Evolutionary conservation across 2,888 invertebrate genomes (phyloP).

Genomic region (Chymomyza procnemis): DNA sequence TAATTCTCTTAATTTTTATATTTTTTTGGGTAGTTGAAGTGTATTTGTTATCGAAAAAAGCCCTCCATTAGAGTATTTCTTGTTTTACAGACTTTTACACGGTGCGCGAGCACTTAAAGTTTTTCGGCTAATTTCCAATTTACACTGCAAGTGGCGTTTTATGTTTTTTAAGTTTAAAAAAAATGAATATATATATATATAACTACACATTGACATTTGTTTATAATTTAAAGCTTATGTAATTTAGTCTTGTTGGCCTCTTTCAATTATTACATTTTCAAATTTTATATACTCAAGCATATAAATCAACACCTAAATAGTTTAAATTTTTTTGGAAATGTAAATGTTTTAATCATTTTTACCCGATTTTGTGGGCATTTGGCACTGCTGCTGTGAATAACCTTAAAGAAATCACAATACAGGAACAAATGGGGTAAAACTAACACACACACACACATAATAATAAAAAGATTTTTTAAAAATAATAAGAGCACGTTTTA

Average conservation of each 20-base stretch:
- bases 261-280: not conserved
- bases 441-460: not conserved
- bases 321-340: not conserved
- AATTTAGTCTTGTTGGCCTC: not conserved
- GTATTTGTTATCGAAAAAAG: slow-evolving; percentile 37
- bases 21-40: slow-evolving; percentile 1
- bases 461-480: no score
- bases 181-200: slow-evolving; percentile 17
- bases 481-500: slow-evolving; percentile 32
- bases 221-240: slow-evolving; percentile 23
- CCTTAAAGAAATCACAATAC: not conserved
- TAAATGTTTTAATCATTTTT: not conserved
- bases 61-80: slow-evolving; percentile 72
- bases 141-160: slow-evolving; percentile 16
- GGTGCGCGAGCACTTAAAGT: slow-evolving; percentile 27
- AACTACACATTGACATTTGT: slow-evolving; percentile 11
- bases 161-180: slow-evolving; percentile 13
- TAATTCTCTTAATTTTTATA: slow-evolving; percentile 20
- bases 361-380: not conserved
- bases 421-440: not conserved
- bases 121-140: slow-evolving; percentile 10
- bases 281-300: slow-evolving; percentile 1
- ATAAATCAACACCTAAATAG: not conserved
- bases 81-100: slow-evolving; percentile 5
- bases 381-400: not conserved